A percentile compares a stretch with the other conserved stretches of the same genome.
phyloP scores from a whole-genome alignment of 2,113 vertebrate species.

The Nesogale talazaci region DNA sequence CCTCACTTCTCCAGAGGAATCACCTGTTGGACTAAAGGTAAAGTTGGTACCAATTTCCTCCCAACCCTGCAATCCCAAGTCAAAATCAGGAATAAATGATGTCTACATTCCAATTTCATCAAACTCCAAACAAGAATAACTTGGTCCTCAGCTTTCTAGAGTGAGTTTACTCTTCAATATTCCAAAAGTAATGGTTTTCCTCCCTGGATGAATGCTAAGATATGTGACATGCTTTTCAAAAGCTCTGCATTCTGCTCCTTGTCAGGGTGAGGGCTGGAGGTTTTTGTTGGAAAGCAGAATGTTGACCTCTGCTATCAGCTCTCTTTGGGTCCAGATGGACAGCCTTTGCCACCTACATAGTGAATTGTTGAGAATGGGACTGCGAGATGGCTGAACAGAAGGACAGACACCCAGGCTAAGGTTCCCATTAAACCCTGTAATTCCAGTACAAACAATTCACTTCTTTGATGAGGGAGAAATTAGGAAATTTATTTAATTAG shows the following conservation, averaged over 20 bases:
- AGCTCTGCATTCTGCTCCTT: not conserved
- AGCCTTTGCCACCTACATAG: fast-evolving
- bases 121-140: not conserved
- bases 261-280: not conserved
- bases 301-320: not conserved
- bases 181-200: not conserved
- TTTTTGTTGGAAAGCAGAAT: not conserved
- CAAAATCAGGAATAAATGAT: not conserved
- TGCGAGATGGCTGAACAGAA: not conserved
- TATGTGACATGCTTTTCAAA: not conserved
- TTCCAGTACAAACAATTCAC: not conserved
- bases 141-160: not conserved
- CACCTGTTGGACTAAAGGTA: conserved; percentile 15
- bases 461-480: not conserved
- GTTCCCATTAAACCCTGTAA: not conserved
- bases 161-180: not conserved
- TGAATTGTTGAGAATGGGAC: not conserved
- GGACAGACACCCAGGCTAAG: not conserved
- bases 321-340: not conserved
- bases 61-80: not conserved
- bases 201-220: not conserved
- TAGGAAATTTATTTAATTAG: not conserved
- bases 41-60: not conserved
- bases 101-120: not conserved
- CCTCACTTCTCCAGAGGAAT: not conserved